Conservation (phyloP, 2,113 vertebrate species). For the Eurypyga helias region DNA sequence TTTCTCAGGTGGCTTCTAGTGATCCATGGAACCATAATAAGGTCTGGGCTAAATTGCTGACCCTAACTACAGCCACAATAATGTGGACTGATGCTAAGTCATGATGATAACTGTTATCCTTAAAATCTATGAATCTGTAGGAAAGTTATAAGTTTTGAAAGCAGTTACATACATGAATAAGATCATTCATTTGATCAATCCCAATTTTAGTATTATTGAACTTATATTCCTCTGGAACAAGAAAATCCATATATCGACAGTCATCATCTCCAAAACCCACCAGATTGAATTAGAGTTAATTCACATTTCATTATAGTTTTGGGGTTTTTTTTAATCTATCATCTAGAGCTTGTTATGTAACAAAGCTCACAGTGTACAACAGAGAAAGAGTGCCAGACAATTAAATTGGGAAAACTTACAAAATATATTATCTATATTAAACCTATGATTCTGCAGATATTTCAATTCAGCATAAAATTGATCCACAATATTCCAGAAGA, state of each 20-base stretch:
- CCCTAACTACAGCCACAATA: not conserved
- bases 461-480: constrained; percentile 43
- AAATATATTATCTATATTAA: constrained; percentile 47
- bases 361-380: not conserved
- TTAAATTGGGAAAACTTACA: constrained; percentile 7
- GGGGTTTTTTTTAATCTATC: constrained; percentile 42
- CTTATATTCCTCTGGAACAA: constrained; percentile 10
- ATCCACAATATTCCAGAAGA: not conserved
- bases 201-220: constrained; percentile 25
- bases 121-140: not conserved
- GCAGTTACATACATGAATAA: not conserved
- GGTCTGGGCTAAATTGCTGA: not conserved
- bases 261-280: constrained; percentile 10
- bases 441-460: constrained; percentile 31
- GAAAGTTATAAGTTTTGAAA: not conserved
- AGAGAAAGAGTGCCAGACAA: constrained; percentile 25
- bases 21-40: not conserved
- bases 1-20: rapidly evolving
- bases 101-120: not conserved
- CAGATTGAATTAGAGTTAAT: constrained; percentile 52
- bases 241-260: constrained; percentile 30
- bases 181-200: not conserved
- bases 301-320: constrained; percentile 47
- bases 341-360: not conserved
- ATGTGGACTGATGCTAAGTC: not conserved